Base-by-base conservation (phyloP, 2,888 invertebrate genomes). In the Tridacna crocea region DNA sequence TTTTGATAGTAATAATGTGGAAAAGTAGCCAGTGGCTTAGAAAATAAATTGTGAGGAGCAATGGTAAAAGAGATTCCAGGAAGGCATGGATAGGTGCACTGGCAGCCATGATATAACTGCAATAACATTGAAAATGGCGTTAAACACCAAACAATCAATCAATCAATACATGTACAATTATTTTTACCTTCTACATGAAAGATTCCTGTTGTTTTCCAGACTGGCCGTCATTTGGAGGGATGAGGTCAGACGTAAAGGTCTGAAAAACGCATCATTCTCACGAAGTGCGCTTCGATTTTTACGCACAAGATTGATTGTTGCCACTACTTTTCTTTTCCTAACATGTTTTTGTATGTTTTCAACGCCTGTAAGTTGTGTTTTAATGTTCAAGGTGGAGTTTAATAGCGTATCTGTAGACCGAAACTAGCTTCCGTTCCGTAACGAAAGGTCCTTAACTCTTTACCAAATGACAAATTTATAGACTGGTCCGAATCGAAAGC, bases 221-320 rank as follows among this genome's bases (percentile, higher is more conserved):
- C 90, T 96, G 55, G 95, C 95, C 85, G 91, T 94, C 77, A 89
- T 95, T 61, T 96, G 96, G 96, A 94, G 95, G 75, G 94, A 95
- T 74, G 96, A 96, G 87, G 87, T 95, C 26, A 92, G 93, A 58
- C 92, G 88, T 77, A 92, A 93, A 66, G 95, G 95, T 0, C 93
- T 94, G 17, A 92, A 93, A 22, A 93, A 94, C 22, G 95, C 95
- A 10, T 95, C 95, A 0, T 94, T 96, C 80, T 91, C 93, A 1
- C 90, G 92, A 51, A 95, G 95, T 3, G 93, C 95, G 4, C 95
- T 95, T 94, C 93, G 93, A 87, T 96, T 96, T 86, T 93, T 95
- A 68, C 91, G 95, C 74, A 95, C 95, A 17, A 93, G 96, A 68
- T 89, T 95, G 63, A 89, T 95, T 15, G 75, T 95, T 36, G 94